Conservation (phyloP, 2,888 invertebrate species). For the Lamellibrachia columna region DNA sequence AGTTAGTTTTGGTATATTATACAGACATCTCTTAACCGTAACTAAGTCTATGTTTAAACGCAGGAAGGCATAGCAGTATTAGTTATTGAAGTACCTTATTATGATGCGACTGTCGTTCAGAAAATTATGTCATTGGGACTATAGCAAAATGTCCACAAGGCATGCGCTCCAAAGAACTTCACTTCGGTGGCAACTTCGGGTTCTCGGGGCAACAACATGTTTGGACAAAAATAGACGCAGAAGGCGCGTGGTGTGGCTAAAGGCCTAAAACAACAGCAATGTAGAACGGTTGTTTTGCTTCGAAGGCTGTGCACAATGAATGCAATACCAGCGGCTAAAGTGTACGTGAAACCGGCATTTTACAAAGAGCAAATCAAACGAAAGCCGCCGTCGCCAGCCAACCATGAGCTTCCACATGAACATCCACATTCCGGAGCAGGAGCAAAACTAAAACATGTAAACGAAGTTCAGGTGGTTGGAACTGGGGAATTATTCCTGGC, state of each 20-base stretch:
- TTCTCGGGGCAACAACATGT: neutral
- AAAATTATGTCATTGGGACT: no score
- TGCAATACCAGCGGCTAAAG: conserved; percentile 11
- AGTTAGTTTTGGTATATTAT: no score
- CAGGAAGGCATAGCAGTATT: no score
- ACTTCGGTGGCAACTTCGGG: neutral
- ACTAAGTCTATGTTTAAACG: no score
- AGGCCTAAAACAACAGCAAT: neutral
- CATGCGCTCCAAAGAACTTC: neutral
- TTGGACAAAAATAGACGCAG: neutral
- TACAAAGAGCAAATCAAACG: neutral
- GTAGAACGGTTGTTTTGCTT: neutral
- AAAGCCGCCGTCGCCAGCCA: neutral
- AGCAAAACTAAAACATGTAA: neutral
- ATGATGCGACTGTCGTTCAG: no score
- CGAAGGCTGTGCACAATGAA: neutral
- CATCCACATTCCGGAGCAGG: neutral
- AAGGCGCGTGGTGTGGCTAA: neutral
- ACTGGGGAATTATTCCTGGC: conserved; percentile 55
- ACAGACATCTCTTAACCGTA: no score
- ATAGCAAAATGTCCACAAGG: neutral
- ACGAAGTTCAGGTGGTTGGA: conserved; percentile 53
- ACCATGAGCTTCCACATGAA: neutral
- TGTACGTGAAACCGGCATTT: neutral
- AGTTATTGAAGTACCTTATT: no score